phyloP scores from a whole-genome alignment of 92 coral and sea anemone genomes.

The Porites evermanni region DNA sequence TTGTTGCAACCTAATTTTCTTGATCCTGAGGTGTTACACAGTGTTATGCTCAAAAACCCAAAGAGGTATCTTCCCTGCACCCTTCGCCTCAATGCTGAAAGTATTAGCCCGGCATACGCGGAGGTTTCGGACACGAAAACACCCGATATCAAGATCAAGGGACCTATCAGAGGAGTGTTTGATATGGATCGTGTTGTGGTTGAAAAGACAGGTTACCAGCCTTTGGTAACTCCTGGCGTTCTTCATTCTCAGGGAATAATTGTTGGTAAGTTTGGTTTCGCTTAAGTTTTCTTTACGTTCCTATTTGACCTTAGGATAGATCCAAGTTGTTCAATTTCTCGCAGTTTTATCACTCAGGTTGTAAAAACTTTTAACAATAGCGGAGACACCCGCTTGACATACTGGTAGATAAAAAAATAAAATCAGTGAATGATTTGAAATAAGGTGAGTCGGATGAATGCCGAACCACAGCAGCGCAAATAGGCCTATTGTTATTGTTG shows the following conservation, averaged over 20 bases:
- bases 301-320: too few species aligned
- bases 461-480: too few species aligned
- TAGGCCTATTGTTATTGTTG: too few species aligned
- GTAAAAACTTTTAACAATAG: too few species aligned
- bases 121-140: slow-evolving; percentile 75
- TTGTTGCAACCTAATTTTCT: slow-evolving; percentile 26
- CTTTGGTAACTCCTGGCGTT: not conserved
- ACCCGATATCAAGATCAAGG: slow-evolving; percentile 82
- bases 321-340: too few species aligned
- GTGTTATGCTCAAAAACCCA: slow-evolving; percentile 45
- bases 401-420: too few species aligned
- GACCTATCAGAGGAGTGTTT: slow-evolving; percentile 67
- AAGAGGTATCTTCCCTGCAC: slow-evolving; percentile 56
- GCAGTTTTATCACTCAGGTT: too few species aligned
- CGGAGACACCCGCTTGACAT: too few species aligned
- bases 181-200: slow-evolving; percentile 90
- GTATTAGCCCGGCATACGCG: slow-evolving; percentile 53
- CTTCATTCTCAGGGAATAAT: slow-evolving; percentile 8
- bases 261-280: not conserved
- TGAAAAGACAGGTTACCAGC: slow-evolving; percentile 1
- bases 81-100: slow-evolving; percentile 60
- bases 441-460: too few species aligned
- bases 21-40: slow-evolving; percentile 53
- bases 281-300: not conserved
- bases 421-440: too few species aligned